Percentiles rank a stretch among this genome's conserved stretches.
phyloP scores from a whole-genome alignment of 2,113 vertebrate genomes.

The Ophthalmolycus amberensis region DNA sequence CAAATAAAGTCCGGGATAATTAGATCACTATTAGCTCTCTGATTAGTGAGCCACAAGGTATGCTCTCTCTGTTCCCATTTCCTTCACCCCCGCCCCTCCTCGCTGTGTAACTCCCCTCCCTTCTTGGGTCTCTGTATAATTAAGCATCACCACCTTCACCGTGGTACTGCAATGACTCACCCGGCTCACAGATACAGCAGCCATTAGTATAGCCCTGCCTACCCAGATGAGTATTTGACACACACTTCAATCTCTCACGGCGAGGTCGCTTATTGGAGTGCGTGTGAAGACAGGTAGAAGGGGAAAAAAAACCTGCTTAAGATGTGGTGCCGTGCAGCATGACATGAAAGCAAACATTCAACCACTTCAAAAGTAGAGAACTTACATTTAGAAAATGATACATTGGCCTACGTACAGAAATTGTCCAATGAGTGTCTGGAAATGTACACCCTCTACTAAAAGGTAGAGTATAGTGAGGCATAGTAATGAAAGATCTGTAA shows the following conservation, averaged over 20 bases:
- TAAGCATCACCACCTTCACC: conserved; percentile 67
- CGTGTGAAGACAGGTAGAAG: background rate
- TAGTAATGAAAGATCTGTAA: conserved; percentile 65
- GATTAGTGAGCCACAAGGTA: conserved; percentile 26
- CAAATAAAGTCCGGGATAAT: conserved; percentile 40
- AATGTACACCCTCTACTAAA: conserved; percentile 42
- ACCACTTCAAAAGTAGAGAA: conserved; percentile 42
- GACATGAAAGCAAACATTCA: conserved; percentile 33
- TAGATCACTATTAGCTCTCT: conserved; percentile 36
- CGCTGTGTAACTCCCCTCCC: conserved; percentile 32
- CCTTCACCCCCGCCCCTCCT: background rate
- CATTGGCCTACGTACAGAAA: conserved; percentile 31
- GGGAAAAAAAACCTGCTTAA: background rate
- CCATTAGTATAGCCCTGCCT: conserved; percentile 46
- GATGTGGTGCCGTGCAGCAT: background rate
- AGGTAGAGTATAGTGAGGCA: conserved; percentile 40
- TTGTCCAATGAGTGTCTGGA: conserved; percentile 33
- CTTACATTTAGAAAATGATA: conserved; percentile 41
- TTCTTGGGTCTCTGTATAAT: conserved; percentile 58
- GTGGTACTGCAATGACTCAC: conserved; percentile 57
- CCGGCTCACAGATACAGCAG: conserved; percentile 30
- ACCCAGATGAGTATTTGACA: conserved; percentile 48
- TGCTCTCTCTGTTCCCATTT: conserved; percentile 1
- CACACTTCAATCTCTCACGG: conserved; percentile 30
- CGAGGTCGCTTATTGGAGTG: background rate